Evolutionary conservation across 2,797 vertebrate species (phyloP).

Genomic region (Pipistrellus kuhlii): DNA sequence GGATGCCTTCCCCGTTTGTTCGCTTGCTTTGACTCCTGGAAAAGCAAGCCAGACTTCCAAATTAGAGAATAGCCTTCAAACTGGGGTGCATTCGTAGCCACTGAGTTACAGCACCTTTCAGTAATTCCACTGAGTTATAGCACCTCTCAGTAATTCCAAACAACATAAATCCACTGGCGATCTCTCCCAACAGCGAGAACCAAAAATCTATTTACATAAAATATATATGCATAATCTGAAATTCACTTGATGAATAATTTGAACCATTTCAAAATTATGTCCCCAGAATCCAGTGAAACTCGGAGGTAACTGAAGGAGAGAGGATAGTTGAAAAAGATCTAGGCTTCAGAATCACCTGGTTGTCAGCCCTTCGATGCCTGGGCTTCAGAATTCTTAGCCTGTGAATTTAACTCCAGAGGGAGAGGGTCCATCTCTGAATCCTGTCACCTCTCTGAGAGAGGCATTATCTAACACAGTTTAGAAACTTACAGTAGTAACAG

Average conservation of each 20-base stretch:
- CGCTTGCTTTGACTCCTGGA: slow-evolving; percentile 58
- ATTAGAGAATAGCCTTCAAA: slow-evolving; percentile 55
- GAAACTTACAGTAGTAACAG: background rate
- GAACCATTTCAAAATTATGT: background rate
- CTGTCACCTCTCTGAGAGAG: background rate
- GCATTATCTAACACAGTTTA: background rate
- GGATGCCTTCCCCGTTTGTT: slow-evolving; percentile 58
- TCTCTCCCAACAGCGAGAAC: slow-evolving; percentile 57
- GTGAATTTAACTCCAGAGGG: background rate
- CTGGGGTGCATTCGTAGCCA: slow-evolving; percentile 23
- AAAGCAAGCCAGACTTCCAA: slow-evolving; percentile 65
- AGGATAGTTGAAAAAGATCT: background rate
- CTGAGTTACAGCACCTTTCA: slow-evolving; percentile 45
- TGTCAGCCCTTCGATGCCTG: background rate
- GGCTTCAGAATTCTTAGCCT: background rate
- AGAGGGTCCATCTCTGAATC: background rate
- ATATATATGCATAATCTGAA: background rate
- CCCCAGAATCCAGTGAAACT: background rate
- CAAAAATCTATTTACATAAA: background rate
- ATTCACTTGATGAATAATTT: slow-evolving; percentile 40
- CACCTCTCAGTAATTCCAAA: slow-evolving; percentile 55
- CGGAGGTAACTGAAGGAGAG: background rate
- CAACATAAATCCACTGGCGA: slow-evolving; percentile 60
- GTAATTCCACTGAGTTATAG: slow-evolving; percentile 47
- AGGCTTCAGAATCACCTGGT: background rate